Percentiles rank a stretch among this genome's conserved stretches.
These are phyloP conservation scores for Vombatus ursinus DNA, from an alignment of 2,113 vertebrate species.

Conservation along the genomic window DNA sequence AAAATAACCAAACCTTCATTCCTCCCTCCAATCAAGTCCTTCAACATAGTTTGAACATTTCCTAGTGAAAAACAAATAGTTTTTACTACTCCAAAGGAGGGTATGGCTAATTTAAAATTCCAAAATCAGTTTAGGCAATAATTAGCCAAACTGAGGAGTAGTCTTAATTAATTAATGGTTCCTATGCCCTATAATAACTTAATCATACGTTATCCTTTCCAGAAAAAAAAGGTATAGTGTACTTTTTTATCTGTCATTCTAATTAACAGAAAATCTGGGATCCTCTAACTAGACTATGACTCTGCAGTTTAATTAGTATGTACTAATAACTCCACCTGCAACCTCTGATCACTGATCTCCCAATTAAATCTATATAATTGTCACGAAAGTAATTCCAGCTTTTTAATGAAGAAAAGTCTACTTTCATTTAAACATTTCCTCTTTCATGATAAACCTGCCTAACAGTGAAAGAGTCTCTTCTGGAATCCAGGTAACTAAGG, in stretches of 20 bases:
- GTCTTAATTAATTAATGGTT: not conserved
- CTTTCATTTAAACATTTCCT: too few species aligned
- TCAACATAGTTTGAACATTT: not conserved
- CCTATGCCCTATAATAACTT: not conserved
- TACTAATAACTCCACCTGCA: not conserved
- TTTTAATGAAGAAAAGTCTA: too few species aligned
- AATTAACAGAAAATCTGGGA: not conserved
- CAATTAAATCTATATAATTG: not conserved
- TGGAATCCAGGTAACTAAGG: too few species aligned
- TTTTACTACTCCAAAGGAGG: not conserved
- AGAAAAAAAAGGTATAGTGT: not conserved
- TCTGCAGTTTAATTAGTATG: constrained; percentile 12
- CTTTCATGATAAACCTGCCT: too few species aligned
- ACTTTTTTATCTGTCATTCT: not conserved
- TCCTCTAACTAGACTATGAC: not conserved
- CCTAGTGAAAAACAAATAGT: not conserved
- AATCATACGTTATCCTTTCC: not conserved
- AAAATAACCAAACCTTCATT: not conserved
- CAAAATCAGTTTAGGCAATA: not conserved
- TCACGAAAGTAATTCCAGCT: not conserved
- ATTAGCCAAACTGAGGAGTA: not conserved
- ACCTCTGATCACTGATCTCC: constrained; percentile 5
- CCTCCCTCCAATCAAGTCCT: not conserved
- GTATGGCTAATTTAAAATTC: constrained; percentile 15
- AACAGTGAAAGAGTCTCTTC: too few species aligned